Base-by-base conservation (phyloP, 2,797 vertebrate species). In the Ammospiza maritima region DNA sequence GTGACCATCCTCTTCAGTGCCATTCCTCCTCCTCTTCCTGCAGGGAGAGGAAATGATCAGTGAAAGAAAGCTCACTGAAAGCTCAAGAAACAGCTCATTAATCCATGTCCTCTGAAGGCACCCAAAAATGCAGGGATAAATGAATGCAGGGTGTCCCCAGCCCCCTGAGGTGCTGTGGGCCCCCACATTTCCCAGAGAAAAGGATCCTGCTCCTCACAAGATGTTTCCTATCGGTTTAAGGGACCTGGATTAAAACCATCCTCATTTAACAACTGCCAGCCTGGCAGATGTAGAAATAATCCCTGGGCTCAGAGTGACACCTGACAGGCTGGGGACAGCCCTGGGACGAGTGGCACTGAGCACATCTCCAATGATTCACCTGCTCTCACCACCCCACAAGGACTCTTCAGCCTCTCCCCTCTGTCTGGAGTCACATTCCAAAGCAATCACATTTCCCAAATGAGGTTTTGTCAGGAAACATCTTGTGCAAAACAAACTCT, bases 1-100 rank as follows among this genome's bases (percentile, higher is more conserved):
- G 16, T 98, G 98, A 80, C 96, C 97, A 26, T 98, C 99, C 13
- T 99, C 99, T 50, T 98, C 98, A 84, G 93, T 98, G 89, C 98
- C 98, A 94, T 98, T 99, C 92, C 98, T 98, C 74, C 98, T 98
- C 74, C 99, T 98, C 96, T 99, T 99, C 98, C 99, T 98, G 91
- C 69, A 53, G 77, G 66, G 5, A 5, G 15, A 71, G 82, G 2
- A 67, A 61, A 51, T 3, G 2, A 26, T 45, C 85, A 48, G 8
- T 8, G 47, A 23, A 47, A 47, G 7, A 47, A 47, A 48, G 48
- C 23, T 26, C 48, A 48, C 48, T 48, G 47, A 47, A 47, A 47
- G 6, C 47, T 47, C 47, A 23, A 47, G 22, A 23, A 47, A 47
- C 47, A 88, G 30, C 14, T 15, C 8, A 1, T 5, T 16, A 5